Percentiles rank a stretch among this genome's conserved stretches.
phyloP scores from a whole-genome alignment of 37 sponge, comb jelly and placozoan species.

The Mnemiopsis leidyi region DNA sequence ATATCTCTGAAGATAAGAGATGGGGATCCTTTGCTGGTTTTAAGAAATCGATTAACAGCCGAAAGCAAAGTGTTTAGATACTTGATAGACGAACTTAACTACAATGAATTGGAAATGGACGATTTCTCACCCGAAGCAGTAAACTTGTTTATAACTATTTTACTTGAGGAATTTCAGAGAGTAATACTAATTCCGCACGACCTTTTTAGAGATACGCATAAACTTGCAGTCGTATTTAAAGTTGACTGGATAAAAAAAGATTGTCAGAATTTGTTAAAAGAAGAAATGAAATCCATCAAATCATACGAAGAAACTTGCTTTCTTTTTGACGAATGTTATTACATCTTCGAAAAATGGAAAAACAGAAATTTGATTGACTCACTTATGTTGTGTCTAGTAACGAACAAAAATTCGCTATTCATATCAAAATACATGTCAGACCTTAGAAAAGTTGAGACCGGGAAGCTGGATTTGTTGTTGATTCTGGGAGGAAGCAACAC shows the following conservation, averaged over 20 bases:
- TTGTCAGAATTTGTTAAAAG: neutral
- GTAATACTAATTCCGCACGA: neutral
- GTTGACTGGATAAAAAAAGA: neutral
- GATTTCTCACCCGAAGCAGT: neutral
- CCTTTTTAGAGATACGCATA: neutral
- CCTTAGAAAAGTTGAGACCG: neutral
- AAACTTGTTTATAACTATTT: neutral
- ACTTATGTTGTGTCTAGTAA: neutral
- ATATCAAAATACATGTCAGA: neutral
- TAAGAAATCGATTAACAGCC: neutral
- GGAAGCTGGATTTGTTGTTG: neutral
- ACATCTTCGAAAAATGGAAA: neutral
- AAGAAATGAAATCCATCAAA: neutral
- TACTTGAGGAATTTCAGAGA: neutral
- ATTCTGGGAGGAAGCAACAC: neutral
- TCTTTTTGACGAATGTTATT: neutral
- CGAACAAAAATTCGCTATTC: neutral
- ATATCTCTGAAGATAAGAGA: neutral
- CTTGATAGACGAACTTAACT: neutral
- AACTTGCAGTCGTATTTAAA: neutral
- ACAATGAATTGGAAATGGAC: neutral
- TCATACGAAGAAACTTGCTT: neutral
- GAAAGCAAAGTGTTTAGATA: neutral
- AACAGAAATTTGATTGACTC: neutral
- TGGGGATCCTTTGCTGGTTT: neutral